These are phyloP conservation scores for Myiopsitta monachus DNA, from an alignment of 2,113 vertebrate genomes.

Conservation along the genomic window DNA sequence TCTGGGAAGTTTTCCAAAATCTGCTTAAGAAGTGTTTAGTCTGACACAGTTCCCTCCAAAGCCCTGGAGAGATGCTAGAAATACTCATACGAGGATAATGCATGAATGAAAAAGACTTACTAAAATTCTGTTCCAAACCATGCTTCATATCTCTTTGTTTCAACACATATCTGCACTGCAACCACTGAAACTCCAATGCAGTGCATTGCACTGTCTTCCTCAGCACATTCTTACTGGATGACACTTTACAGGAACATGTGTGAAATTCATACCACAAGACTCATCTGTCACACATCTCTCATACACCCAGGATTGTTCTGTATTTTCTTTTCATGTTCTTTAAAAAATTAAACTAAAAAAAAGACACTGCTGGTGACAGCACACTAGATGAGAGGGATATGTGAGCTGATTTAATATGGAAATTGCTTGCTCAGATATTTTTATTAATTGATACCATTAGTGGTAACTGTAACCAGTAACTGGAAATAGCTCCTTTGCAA, in stretches of 20 bases:
- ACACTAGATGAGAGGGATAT: slow-evolving; percentile 5
- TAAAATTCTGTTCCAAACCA: not conserved
- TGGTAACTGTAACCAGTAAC: not conserved
- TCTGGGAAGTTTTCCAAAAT: slow-evolving; percentile 43
- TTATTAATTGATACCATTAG: slow-evolving; percentile 3
- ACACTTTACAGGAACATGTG: not conserved
- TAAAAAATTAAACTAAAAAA: not conserved
- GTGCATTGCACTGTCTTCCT: not conserved
- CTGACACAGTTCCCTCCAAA: slow-evolving; percentile 39
- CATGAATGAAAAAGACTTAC: not conserved
- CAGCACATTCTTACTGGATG: slow-evolving; percentile 35
- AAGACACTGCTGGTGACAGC: not conserved
- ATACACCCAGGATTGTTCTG: not conserved
- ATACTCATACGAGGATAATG: not conserved
- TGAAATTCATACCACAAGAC: not conserved
- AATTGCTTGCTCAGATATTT: slow-evolving; percentile 21
- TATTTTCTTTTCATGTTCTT: slow-evolving; percentile 5
- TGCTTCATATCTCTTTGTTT: not conserved
- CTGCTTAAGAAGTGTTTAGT: slow-evolving; percentile 54
- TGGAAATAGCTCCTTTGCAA: not conserved
- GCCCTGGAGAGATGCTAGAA: not conserved
- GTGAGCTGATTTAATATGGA: not conserved
- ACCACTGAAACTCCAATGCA: not conserved
- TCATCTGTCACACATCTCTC: slow-evolving; percentile 31
- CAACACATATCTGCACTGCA: not conserved